Base-by-base conservation (phyloP, 2,888 invertebrate species). In the Tachystola acroxantha region DNA sequence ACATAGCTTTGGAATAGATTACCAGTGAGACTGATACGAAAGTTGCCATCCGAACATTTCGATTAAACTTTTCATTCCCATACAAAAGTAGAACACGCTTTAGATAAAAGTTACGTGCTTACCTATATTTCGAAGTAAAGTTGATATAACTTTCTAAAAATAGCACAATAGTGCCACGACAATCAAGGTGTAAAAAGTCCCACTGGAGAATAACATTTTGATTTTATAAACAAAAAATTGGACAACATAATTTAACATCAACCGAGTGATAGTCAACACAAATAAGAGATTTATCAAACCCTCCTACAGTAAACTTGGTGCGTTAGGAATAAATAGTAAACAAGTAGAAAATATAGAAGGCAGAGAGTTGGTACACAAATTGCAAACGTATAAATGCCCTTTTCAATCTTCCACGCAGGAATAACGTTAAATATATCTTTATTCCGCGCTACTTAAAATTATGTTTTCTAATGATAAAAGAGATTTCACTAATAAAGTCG, bases 301-400 rank as follows among this genome's bases (percentile, higher is more conserved):
- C 36, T 36, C 20, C 28, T 34, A 33, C 24, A 14, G 12, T 10
- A 33, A 32, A n/a, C n/a, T 11, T 35, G 33, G 36, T 39, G 29
- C 32, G 40, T 34, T 32, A 34, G 30, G 33, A 22, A 35, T 31
- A 37, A 41, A 41, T 37, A 33, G 10, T 7, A 7, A 35, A 9
- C 43, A 40, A 49, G 69, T 69, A 70, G 68, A 74, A 65, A 67
- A 72, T 66, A 73, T 57, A 65, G 62, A 74, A 68, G 58, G 56
- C 48, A 50, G 45, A 53, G 2, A 24, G 52, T 53, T 57, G 59
- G 57, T 65, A 64, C 59, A 71, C 59, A 67, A 75, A 62, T 64
- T 67, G 73, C 71, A 70, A 76, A 78, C 60, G 57, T 72, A 71
- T 79, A 84, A 86, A 85, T 85, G 85, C 85, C 81, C 75, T 73